Percentiles rank a stretch among this genome's conserved stretches.
These are phyloP conservation scores for Cricetomys ansorgei DNA, from an alignment of 2,113 vertebrate species.

Conservation along the genomic window DNA sequence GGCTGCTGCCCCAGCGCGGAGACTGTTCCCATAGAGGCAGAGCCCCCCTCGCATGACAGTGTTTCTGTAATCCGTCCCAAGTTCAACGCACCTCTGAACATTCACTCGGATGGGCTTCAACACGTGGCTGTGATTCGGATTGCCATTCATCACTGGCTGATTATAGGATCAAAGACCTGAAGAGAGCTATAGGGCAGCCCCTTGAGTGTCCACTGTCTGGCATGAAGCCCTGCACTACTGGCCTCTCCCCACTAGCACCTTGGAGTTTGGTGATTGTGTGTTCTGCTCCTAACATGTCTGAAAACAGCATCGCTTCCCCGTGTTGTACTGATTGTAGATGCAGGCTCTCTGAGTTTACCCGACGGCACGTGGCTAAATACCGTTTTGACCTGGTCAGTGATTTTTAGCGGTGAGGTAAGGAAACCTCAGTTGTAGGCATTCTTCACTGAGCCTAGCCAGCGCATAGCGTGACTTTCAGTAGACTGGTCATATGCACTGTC, in stretches of 20 bases:
- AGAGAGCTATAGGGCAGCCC: slow-evolving; percentile 85
- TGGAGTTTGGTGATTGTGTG: slow-evolving; percentile 70
- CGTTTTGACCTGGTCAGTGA: slow-evolving; percentile 42
- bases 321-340: slow-evolving; percentile 58
- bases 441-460: not conserved
- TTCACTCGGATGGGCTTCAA: slow-evolving; percentile 64
- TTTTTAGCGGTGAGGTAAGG: not conserved
- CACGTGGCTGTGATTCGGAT: slow-evolving; percentile 70
- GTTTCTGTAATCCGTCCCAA: not conserved
- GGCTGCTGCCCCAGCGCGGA: slow-evolving; percentile 73
- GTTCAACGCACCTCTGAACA: slow-evolving; percentile 33
- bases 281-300: slow-evolving; percentile 77
- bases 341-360: slow-evolving; percentile 25
- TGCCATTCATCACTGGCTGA: slow-evolving; percentile 49
- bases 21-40: slow-evolving; percentile 37
- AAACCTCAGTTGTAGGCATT: not conserved
- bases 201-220: slow-evolving; percentile 77
- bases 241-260: slow-evolving; percentile 61
- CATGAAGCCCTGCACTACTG: slow-evolving; percentile 81
- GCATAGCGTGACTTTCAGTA: not conserved
- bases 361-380: slow-evolving; percentile 21
- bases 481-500: not conserved
- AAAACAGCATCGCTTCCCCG: slow-evolving; percentile 63
- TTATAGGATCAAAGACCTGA: slow-evolving; percentile 61
- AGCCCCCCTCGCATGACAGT: not conserved